These are phyloP conservation scores for Tretioscincus oriximinensis DNA, from an alignment of 2,113 vertebrate genomes.

Conservation along the genomic window DNA sequence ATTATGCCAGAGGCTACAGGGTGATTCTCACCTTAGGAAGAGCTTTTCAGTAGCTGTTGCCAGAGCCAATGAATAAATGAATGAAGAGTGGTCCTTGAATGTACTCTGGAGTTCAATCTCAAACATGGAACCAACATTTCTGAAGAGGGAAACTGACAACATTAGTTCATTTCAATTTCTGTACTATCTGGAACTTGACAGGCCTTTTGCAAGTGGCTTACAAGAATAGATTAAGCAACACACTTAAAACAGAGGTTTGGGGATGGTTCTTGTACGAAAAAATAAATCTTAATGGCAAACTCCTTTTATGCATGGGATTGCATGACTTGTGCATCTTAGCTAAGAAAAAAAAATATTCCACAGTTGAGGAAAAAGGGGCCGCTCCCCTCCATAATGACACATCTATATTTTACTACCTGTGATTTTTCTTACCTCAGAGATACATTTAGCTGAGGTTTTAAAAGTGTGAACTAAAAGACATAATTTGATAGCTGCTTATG, in stretches of 20 bases:
- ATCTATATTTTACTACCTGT: slow-evolving; percentile 68
- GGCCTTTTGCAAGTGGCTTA: slow-evolving; percentile 45
- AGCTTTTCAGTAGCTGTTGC: neutral
- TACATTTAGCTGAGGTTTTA: slow-evolving; percentile 68
- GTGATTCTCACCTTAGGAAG: slow-evolving; percentile 1
- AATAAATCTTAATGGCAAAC: slow-evolving; percentile 49
- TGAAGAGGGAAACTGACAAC: slow-evolving; percentile 41
- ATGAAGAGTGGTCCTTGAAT: slow-evolving; percentile 7
- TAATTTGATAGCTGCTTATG: slow-evolving; percentile 65
- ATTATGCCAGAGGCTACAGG: slow-evolving; percentile 14
- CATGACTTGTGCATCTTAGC: slow-evolving; percentile 57
- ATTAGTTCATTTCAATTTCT: slow-evolving; percentile 48
- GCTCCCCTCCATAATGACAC: slow-evolving; percentile 51
- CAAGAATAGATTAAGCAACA: slow-evolving; percentile 58
- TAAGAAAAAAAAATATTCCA: slow-evolving; percentile 63
- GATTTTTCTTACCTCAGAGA: slow-evolving; percentile 65
- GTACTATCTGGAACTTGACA: slow-evolving; percentile 56
- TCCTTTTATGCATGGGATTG: slow-evolving; percentile 61
- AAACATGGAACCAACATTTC: slow-evolving; percentile 15
- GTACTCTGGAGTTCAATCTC: slow-evolving; percentile 38
- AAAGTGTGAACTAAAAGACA: slow-evolving; percentile 63
- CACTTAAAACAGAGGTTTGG: slow-evolving; percentile 61
- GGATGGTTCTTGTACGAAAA: slow-evolving; percentile 62
- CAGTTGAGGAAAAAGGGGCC: slow-evolving; percentile 63
- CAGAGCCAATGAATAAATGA: slow-evolving; percentile 1